Evolutionary conservation across 2,797 vertebrate species (phyloP).

Genomic region (Arrhamphus sclerolepis): DNA sequence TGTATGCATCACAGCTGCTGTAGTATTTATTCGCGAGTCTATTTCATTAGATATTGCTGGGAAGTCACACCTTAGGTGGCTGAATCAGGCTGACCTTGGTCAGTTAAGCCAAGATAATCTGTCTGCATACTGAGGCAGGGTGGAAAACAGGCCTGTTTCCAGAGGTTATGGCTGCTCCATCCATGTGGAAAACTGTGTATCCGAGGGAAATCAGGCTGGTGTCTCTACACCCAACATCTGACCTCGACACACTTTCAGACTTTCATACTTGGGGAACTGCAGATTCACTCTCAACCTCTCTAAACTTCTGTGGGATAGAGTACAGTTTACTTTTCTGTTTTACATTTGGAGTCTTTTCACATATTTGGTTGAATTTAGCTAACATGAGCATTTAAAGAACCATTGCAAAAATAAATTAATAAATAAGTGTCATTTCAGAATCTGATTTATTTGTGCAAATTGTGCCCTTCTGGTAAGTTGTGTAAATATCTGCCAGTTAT

Average conservation of each 20-base stretch:
- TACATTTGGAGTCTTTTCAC: too few relatives aligned
- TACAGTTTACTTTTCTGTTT: background rate
- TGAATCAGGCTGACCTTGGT: conserved; percentile 38
- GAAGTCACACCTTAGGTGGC: conserved; percentile 56
- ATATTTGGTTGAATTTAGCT: too few relatives aligned
- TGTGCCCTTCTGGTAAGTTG: background rate
- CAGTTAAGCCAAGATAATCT: conserved; percentile 68
- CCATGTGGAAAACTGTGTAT: conserved; percentile 25
- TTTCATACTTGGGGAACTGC: conserved; percentile 2
- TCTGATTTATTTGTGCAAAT: background rate
- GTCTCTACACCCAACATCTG: conserved; percentile 24
- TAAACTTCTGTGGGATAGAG: background rate
- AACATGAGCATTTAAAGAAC: too few relatives aligned
- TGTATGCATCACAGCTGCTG: too few relatives aligned
- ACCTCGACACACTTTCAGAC: conserved; percentile 38
- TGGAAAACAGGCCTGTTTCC: conserved; percentile 30
- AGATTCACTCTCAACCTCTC: conserved; percentile 3
- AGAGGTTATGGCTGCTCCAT: conserved; percentile 62
- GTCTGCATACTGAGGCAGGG: conserved; percentile 34
- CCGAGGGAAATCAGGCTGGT: conserved; percentile 7
- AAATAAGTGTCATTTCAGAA: background rate
- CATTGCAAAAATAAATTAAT: too few relatives aligned
- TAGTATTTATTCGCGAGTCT: too few relatives aligned
- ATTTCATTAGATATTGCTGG: too few relatives aligned
- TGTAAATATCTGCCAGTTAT: background rate